Evolutionary conservation across 2,888 invertebrate genomes (phyloP).

Genomic region (Lithophane ornitopus): DNA sequence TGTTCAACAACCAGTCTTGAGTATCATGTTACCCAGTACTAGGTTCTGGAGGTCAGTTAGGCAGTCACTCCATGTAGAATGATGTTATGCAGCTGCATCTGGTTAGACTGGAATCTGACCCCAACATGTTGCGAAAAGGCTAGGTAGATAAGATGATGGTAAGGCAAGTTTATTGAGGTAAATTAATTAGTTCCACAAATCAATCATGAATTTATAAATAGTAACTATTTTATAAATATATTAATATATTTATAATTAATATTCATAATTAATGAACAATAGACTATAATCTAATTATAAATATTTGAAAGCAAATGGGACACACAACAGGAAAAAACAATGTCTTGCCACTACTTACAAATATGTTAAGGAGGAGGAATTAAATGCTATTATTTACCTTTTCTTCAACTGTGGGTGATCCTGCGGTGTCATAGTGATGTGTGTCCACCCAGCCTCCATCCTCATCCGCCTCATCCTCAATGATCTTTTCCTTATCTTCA

Average conservation of each 20-base stretch:
- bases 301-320: background rate
- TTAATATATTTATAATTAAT: background rate
- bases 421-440: constrained; percentile 95
- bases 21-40: background rate
- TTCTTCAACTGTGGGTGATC: constrained; percentile 93
- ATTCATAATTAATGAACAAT: no score
- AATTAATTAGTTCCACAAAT: background rate
- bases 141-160: background rate
- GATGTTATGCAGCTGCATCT: background rate
- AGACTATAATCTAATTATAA: background rate
- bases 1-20: background rate
- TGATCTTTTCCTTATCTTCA: constrained; percentile 97
- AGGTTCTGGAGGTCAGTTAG: background rate
- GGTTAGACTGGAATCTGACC: background rate
- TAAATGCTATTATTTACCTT: constrained; percentile 85
- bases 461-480: constrained; percentile 96
- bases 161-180: background rate
- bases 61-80: background rate
- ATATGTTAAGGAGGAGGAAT: background rate
- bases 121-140: background rate
- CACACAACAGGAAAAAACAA: background rate
- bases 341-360: background rate
- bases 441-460: constrained; percentile 99
- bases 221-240: background rate
- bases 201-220: background rate